Evolutionary conservation across 2,888 invertebrate genomes (phyloP), one percentile per base, ranked within the genome.

Genomic region (Quadroppia sp.): DNA sequence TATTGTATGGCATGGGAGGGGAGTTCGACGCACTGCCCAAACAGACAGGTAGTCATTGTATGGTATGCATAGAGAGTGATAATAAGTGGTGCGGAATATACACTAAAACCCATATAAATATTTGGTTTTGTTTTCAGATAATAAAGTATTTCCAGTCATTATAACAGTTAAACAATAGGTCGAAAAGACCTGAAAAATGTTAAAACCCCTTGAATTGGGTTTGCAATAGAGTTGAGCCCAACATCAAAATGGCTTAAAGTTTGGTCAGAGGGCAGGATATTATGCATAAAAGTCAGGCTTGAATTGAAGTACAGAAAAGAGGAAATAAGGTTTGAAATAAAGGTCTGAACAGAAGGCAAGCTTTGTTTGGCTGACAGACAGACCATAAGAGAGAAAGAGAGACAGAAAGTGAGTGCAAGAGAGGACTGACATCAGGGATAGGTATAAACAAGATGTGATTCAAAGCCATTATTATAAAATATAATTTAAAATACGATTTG

Each of bases 241-340:
- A 11, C 53, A 25, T 13, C 2, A 32, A 32, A 61, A 30, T 28
- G 61, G 61, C 61, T 36, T 30, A 30, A 17, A 9, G 11, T 61
- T 30, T 61, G 61, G 61, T 61, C 61, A 61, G 30, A 61, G 61
- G 61, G 61, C 32, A 61, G 61, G 32, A 61, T 61, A 61, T 61
- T 61, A 61, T 61, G 61, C 61, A 61, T 61, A 61, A 53, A 53
- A 61, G 61, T 61, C 61, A 61, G 61, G 17, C 17, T 28, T 25
- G 9, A 25, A 30, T 61, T 15, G 9, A 30, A 1, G 9, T 1
- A 1, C 1, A n/a, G 2, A 20, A 36, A 36, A 61, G 61, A 61
- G 61, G 61, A 61, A 61, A 61, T 61, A 53, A 36, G 61, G n/a
- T 25, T 32, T 61, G n/a, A 61, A 61, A 61, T 53, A 61, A 36